Conservation (phyloP, 1,140 invertebrate species). For the Alviniconcha marisindica region DNA sequence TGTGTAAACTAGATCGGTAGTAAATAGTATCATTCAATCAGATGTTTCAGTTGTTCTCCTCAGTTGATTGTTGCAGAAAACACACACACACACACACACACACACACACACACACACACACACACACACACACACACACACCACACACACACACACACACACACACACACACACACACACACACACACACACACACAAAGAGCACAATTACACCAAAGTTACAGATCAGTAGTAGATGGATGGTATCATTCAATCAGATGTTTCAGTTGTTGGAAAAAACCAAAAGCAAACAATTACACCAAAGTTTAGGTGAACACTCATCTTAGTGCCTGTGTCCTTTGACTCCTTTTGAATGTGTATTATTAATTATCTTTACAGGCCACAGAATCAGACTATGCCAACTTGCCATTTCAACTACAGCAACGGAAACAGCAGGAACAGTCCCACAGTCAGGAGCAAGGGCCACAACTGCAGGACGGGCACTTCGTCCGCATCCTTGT, state of each 20-base stretch:
- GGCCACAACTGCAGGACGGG: slow-evolving; percentile 40
- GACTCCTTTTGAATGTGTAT: too few relatives aligned
- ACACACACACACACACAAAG: not conserved
- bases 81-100: too few relatives aligned
- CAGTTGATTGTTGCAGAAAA: too few relatives aligned
- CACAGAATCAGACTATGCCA: slow-evolving; percentile 33
- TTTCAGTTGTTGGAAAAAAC: too few relatives aligned
- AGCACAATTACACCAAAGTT: not conserved
- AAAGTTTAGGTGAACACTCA: too few relatives aligned
- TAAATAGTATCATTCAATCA: too few relatives aligned
- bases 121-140: slow-evolving; percentile 11
- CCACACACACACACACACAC: slow-evolving; percentile 12
- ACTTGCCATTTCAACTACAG: slow-evolving; percentile 10
- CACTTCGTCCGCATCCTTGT: slow-evolving; percentile 48
- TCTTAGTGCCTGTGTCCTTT: too few relatives aligned
- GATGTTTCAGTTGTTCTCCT: too few relatives aligned
- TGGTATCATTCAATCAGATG: too few relatives aligned
- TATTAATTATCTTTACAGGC: slow-evolving; percentile 10
- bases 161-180: slow-evolving; percentile 23
- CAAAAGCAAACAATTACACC: too few relatives aligned
- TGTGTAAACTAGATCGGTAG: too few relatives aligned
- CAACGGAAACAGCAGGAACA: not conserved
- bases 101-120: not conserved
- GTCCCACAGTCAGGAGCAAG: not conserved
- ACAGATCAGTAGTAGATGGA: too few relatives aligned